A percentile compares a stretch with the other conserved stretches of the same genome.
Evolutionary conservation across 2,888 invertebrate genomes (phyloP).

Genomic region (Agrochola circellaris): DNA sequence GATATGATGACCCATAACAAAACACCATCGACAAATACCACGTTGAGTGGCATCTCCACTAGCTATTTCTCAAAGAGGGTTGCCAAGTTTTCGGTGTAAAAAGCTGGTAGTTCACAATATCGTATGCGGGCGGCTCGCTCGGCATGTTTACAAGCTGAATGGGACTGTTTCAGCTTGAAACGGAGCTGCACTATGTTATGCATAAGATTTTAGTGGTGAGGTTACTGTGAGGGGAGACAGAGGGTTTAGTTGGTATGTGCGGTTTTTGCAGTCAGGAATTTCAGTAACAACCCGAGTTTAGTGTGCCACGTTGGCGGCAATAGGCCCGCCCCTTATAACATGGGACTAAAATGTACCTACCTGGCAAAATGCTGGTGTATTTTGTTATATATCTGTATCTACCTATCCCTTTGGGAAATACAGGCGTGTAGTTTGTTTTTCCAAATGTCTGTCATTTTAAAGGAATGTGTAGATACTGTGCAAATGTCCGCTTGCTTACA

Average conservation of each 20-base stretch:
- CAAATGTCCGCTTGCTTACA: too few species aligned
- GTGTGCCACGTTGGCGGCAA: neutral
- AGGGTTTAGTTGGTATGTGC: neutral
- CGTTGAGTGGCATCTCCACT: constrained; percentile 28
- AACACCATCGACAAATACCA: constrained; percentile 16
- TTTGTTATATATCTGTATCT: too few species aligned
- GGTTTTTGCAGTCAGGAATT: neutral
- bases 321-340: too few species aligned
- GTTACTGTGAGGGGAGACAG: constrained; percentile 25
- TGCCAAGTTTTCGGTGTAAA: constrained; percentile 50
- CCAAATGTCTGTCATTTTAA: too few species aligned
- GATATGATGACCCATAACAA: constrained; percentile 8
- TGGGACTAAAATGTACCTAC: too few species aligned
- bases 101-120: constrained; percentile 64
- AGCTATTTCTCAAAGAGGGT: constrained; percentile 26
- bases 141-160: constrained; percentile 74
- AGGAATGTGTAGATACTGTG: too few species aligned
- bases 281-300: too few species aligned
- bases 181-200: constrained; percentile 74
- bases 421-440: too few species aligned
- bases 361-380: neutral
- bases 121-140: constrained; percentile 55
- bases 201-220: constrained; percentile 70
- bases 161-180: constrained; percentile 75
- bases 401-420: too few species aligned